Evolutionary conservation across 2,888 invertebrate genomes (phyloP).

Genomic region (Agriopis aurantiaria): DNA sequence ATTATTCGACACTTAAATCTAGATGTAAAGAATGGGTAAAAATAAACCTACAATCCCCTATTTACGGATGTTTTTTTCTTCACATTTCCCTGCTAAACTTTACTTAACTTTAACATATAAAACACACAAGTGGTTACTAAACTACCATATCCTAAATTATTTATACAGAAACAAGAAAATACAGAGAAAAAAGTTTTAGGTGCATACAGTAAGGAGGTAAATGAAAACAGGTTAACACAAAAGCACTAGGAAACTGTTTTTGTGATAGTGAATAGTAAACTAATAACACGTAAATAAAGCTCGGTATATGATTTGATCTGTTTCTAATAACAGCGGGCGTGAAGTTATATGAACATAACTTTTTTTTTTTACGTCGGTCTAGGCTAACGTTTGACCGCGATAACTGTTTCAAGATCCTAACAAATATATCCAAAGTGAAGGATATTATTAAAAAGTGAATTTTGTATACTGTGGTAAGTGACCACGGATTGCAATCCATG

Average conservation of each 20-base stretch:
- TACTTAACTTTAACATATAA: background rate
- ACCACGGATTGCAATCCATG: background rate
- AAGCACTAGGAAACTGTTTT: slow-evolving; percentile 11
- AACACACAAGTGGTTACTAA: background rate
- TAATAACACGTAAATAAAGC: background rate
- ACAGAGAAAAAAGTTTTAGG: background rate
- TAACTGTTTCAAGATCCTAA: background rate
- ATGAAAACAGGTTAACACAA: slow-evolving; percentile 6
- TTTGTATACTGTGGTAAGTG: background rate
- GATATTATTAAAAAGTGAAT: too few species aligned
- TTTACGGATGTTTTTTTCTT: too few species aligned
- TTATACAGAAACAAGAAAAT: slow-evolving; percentile 8
- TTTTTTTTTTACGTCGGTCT: too few species aligned
- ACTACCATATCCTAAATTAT: background rate
- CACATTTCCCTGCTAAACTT: background rate
- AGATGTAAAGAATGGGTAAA: too few species aligned
- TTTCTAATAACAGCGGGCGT: background rate
- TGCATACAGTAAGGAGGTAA: slow-evolving; percentile 3
- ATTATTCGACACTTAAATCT: too few species aligned
- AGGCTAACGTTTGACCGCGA: too few species aligned
- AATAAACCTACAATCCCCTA: too few species aligned
- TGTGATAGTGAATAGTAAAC: background rate
- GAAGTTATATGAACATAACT: background rate
- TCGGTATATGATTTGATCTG: background rate
- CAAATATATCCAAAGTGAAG: background rate